Conservation (phyloP, 2,797 vertebrate genomes). For the Phataginus tricuspis region DNA sequence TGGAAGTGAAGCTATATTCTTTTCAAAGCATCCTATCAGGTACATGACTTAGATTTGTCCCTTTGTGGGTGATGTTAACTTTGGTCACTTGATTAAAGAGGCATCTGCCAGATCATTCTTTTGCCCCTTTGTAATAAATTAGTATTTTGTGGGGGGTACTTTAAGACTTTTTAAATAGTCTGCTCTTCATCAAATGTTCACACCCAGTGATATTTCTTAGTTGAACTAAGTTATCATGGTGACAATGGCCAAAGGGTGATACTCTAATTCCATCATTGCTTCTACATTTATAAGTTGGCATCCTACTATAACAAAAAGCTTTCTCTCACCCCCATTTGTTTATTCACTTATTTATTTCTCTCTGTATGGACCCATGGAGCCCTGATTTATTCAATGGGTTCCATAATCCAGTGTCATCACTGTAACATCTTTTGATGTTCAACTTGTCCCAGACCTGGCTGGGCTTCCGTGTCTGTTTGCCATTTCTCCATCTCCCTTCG, state of each 20-base stretch:
- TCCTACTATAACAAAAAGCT: neutral
- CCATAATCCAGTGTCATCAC: too few relatives aligned
- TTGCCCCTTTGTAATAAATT: neutral
- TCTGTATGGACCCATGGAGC: neutral
- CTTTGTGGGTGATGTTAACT: neutral
- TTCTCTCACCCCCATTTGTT: neutral
- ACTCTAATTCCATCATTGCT: neutral
- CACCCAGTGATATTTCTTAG: neutral
- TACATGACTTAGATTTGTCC: fast-evolving
- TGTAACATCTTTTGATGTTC: neutral
- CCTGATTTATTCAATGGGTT: neutral
- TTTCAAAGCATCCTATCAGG: neutral
- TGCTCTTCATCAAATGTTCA: neutral
- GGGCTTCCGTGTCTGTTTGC: neutral
- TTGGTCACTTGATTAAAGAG: neutral
- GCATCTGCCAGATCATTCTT: neutral
- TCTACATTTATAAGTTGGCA: neutral
- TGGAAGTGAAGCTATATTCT: neutral
- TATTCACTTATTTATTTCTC: neutral
- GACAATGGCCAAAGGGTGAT: too few relatives aligned
- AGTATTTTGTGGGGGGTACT: neutral
- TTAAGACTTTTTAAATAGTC: neutral
- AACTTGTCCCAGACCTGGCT: neutral
- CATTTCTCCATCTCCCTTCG: neutral
- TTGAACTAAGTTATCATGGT: neutral